Conservation (phyloP, 2,797 vertebrate genomes). For the Nasua narica region DNA sequence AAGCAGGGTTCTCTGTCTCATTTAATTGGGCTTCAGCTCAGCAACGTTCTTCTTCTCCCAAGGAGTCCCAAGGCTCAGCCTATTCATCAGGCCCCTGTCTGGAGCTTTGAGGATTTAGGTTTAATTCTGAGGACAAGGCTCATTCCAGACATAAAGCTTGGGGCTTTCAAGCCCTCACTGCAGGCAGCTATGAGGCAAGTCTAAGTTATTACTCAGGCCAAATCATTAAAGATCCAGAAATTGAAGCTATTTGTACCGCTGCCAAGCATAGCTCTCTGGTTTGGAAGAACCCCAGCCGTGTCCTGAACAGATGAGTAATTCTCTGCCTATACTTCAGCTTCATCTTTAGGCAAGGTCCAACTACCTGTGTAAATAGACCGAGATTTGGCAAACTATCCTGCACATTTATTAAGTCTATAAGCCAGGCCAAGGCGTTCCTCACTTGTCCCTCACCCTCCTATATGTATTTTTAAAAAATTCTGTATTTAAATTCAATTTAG, state of each 20-base stretch:
- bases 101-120: slow-evolving; percentile 59
- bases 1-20: neutral
- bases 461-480: too few relatives aligned
- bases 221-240: slow-evolving; percentile 70
- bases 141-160: slow-evolving; percentile 5
- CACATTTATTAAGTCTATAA: neutral
- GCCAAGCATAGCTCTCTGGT: slow-evolving; percentile 41
- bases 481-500: neutral
- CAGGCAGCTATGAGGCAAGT: slow-evolving; percentile 33
- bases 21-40: neutral
- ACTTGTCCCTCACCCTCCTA: neutral
- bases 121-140: slow-evolving; percentile 58
- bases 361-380: slow-evolving; percentile 9
- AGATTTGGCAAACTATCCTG: neutral
- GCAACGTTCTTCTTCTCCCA: neutral
- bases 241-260: slow-evolving; percentile 74
- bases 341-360: neutral
- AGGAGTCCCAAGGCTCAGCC: slow-evolving; percentile 36
- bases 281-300: slow-evolving; percentile 44
- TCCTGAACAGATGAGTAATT: slow-evolving; percentile 58
- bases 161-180: neutral
- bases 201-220: slow-evolving; percentile 73
- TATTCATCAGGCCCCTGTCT: slow-evolving; percentile 50
- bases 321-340: neutral
- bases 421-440: neutral